Base-by-base conservation (phyloP, 2,797 vertebrate species). In the Spinus olivaceus region DNA sequence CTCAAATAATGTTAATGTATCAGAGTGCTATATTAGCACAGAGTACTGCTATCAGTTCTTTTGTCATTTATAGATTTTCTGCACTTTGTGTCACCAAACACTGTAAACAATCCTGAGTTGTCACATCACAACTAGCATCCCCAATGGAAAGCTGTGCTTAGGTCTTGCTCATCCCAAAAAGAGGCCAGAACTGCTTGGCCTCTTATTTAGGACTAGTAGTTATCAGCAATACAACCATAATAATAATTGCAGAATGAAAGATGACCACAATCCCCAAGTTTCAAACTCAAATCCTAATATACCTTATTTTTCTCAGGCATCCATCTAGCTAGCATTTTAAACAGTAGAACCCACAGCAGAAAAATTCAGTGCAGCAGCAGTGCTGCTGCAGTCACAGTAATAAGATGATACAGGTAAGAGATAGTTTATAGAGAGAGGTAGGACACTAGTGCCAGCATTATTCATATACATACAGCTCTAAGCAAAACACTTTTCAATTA, bases 231-330 rank as follows among this genome's bases (percentile, higher is more conserved):
- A 66, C 4, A 74, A 51, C 23, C 54, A 14, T 30, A 74, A 87
- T 30, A 81, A 89, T 41, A 89, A 88, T 4, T 92, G 12, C 69
- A 81, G 47, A 92, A 93, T 78, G 53, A 94, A 91, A 80, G 47
- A 78, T 51, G 35, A 21, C 32, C 22, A 46, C 1, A 5, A 65
- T 37, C 35, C 49, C 73, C 37, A 74, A 64, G 32, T 72, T 81
- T 71, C 57, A 65, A 76, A 80, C 61, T 82, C 56, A 92, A 85
- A 91, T 71, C 22, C 33, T 46, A 56, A 73, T 57, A 67, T 85
- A 73, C 60, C 53, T 77, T 59, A 30, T 63, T 93, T 88, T 49
- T n/a, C 28, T 82, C 61, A 82, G 35, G 27, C 32, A 82, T 74
- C 42, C 53, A 79, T n/a, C 57, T 60, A 54, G 23, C 46, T 47